Percentiles rank a stretch among this genome's conserved stretches.
Conservation (phyloP, 2,888 invertebrate genomes). For the Eledone cirrhosa region DNA sequence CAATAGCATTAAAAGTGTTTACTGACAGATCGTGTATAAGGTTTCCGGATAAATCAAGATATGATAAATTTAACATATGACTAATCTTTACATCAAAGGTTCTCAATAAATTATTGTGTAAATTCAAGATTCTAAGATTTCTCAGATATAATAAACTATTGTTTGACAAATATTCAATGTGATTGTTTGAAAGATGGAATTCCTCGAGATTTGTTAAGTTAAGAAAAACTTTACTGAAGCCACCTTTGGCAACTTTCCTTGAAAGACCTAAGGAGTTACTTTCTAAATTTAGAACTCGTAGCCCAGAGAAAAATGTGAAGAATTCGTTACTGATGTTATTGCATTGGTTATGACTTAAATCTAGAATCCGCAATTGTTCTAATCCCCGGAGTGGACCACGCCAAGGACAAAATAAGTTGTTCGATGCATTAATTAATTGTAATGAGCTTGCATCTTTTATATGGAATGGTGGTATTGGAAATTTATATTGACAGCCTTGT, state of each 20-base stretch:
- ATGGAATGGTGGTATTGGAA: not conserved
- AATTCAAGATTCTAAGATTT: not conserved
- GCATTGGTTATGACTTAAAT: conserved; percentile 23
- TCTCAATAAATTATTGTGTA: not conserved
- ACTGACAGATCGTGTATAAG: not conserved
- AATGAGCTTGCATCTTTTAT: not conserved
- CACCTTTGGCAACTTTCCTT: not conserved
- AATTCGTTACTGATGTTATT: not conserved
- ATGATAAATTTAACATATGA: not conserved
- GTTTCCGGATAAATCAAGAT: not conserved
- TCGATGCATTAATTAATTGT: not conserved
- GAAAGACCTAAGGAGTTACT: not conserved
- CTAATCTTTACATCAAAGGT: not conserved
- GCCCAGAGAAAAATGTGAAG: not conserved
- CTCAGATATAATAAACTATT: not conserved
- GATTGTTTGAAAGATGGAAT: not conserved
- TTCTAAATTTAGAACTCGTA: not conserved
- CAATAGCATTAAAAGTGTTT: not conserved
- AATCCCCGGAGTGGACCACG: not conserved
- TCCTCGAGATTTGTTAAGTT: not conserved
- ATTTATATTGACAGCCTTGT: not conserved
- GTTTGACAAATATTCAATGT: not conserved
- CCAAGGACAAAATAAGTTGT: conserved; percentile 11
- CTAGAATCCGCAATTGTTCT: not conserved
- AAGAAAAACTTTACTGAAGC: not conserved